Evolutionary conservation across 2,113 vertebrate species (phyloP), one percentile per base, ranked within the genome.

Genomic region (Willisornis vidua): DNA sequence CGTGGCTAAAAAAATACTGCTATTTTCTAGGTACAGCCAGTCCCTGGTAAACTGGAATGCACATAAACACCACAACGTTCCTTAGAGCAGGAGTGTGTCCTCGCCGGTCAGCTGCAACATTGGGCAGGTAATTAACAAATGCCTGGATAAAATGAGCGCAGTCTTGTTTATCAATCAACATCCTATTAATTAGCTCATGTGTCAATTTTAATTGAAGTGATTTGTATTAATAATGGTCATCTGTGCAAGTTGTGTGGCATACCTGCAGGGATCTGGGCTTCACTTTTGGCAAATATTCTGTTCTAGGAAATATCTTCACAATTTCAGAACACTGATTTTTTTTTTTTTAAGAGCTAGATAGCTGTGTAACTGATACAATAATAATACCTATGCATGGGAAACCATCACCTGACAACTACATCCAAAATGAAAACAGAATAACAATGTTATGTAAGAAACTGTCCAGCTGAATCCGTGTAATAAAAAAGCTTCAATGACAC

Each of bases 121-220:
- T 2, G 16, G 72, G 72, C 87, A 92, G 73, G 65, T 87, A 89
- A 89, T 94, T 90, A 96, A 89, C 59, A 78, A 94, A 89, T 29
- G 83, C 61, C 73, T 85, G 76, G 31, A 46, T 90, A 65, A 89
- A 92, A 93, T 4, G 20, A 93, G 62, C 7, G 3, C 83, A 58
- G 59, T 78, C 80, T 92, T 92, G 80, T 93, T 95, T 96, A 97
- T 96, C 94, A 94, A 85, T 94, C 93, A 96, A 70, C 70, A 76
- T 72, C 31, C 52, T 85, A 96, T 90, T 96, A 95, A 93, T 89
- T 95, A 96, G 59, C 76, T 91, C 39, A 67, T 0, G 2, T 90
- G 86, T 65, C 93, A 92, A 92, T 96, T 94, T 89, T 92, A 96
- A 96, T 93, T 82, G 83, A 86, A 86, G 68, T 31, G 49, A 96